These are phyloP conservation scores for Protonibea diacanthus DNA, from an alignment of 2,797 vertebrate species.

Conservation along the genomic window DNA sequence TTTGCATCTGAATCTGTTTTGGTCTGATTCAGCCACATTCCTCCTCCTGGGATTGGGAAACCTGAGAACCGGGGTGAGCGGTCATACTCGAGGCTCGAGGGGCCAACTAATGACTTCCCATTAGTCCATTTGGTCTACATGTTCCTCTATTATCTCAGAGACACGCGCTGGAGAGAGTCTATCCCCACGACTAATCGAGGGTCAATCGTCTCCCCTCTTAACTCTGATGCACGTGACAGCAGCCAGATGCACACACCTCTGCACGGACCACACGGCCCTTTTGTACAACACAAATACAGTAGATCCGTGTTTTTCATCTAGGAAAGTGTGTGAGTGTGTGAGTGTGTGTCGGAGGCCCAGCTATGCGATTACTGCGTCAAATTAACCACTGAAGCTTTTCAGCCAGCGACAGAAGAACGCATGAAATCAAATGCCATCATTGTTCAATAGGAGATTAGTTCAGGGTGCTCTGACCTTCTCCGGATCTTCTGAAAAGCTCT, in stretches of 20 bases:
- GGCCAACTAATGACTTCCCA: constrained; percentile 67
- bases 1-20: constrained; percentile 45
- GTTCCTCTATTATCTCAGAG: constrained; percentile 68
- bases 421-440: constrained; percentile 78
- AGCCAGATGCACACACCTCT: constrained; percentile 26
- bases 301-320: constrained; percentile 59
- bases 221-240: constrained; percentile 46
- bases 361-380: constrained; percentile 69
- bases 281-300: constrained; percentile 54
- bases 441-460: constrained; percentile 75
- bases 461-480: constrained; percentile 78
- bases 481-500: constrained; percentile 78
- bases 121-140: constrained; percentile 57
- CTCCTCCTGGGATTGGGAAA: constrained; percentile 62
- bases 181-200: constrained; percentile 73
- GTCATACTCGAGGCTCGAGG: constrained; percentile 42
- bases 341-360: constrained; percentile 15
- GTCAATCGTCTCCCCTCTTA: constrained; percentile 51
- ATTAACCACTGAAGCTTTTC: constrained; percentile 69
- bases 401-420: constrained; percentile 58
- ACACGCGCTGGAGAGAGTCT: constrained; percentile 68
- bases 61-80: constrained; percentile 59
- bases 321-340: constrained; percentile 31
- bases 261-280: background rate
- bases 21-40: constrained; percentile 67